These are phyloP conservation scores for Catagonus wagneri DNA, from an alignment of 2,113 vertebrate species.

Conservation along the genomic window DNA sequence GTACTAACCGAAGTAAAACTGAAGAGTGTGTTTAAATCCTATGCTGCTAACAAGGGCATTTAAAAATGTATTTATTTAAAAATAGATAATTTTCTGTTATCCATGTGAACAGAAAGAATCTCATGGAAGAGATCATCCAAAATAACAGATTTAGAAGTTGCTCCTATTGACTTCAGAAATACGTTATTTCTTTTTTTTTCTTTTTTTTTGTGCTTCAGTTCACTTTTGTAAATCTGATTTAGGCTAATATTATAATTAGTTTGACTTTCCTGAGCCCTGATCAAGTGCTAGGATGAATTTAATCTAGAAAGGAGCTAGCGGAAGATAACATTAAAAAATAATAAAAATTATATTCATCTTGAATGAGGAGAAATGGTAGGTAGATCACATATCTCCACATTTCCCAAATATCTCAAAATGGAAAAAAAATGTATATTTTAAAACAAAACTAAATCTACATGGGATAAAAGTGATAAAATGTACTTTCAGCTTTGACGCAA, in stretches of 20 bases:
- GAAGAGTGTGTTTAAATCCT: neutral
- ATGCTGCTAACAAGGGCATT: neutral
- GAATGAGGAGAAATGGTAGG: neutral
- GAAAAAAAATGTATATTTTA: neutral
- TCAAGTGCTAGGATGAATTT: neutral
- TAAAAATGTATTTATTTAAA: constrained; percentile 7
- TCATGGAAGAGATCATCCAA: neutral
- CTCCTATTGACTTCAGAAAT: constrained; percentile 7
- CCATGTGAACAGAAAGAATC: neutral
- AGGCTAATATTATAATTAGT: constrained; percentile 3
- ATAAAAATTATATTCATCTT: neutral
- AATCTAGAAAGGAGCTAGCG: constrained; percentile 42
- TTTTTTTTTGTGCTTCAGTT: neutral
- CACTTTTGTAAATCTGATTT: neutral
- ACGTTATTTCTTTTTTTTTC: neutral
- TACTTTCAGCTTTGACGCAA: neutral
- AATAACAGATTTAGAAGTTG: neutral
- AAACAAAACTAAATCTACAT: neutral
- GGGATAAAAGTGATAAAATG: neutral
- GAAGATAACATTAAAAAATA: neutral
- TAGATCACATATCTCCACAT: neutral
- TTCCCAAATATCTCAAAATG: neutral
- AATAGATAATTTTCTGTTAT: constrained; percentile 30
- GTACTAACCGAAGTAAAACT: constrained; percentile 40
- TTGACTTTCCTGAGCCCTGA: constrained; percentile 53